A percentile compares a stretch with the other conserved stretches of the same genome.
Conservation (phyloP, 2,888 invertebrate genomes). For the Beris morrisii region DNA sequence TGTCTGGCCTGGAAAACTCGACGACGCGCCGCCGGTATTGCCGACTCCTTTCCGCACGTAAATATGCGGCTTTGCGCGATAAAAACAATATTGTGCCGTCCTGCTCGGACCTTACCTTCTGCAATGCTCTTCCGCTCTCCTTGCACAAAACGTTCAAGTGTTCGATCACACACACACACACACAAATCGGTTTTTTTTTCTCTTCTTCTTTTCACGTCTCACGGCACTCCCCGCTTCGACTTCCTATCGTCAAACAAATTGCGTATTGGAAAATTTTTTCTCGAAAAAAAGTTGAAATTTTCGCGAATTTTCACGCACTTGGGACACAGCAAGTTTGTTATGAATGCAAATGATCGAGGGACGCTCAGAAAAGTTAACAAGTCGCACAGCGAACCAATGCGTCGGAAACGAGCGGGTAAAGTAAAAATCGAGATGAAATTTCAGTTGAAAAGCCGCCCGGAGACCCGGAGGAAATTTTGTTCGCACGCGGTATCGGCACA, state of each 20-base stretch:
- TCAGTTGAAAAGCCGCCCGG: too few relatives aligned
- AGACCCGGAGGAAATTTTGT: too few relatives aligned
- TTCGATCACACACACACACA: neutral
- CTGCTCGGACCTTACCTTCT: conserved; percentile 13
- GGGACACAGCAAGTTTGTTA: neutral
- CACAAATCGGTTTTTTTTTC: conserved; percentile 1
- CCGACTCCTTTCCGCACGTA: neutral
- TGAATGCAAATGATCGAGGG: neutral
- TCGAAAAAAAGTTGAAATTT: too few relatives aligned
- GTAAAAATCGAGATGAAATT: too few relatives aligned
- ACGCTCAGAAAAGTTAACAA: neutral
- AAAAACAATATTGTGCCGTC: conserved; percentile 9
- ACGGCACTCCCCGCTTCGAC: conserved; percentile 3
- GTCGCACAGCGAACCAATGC: neutral
- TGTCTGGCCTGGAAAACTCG: conserved; percentile 3
- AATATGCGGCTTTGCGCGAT: conserved; percentile 1
- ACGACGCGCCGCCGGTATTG: neutral
- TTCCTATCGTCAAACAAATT: neutral
- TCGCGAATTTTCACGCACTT: conserved; percentile 8
- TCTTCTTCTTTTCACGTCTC: neutral
- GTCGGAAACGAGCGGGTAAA: neutral
- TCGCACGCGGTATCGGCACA: too few relatives aligned
- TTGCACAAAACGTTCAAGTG: neutral
- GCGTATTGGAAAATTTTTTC: conserved; percentile 23
- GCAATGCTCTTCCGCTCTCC: neutral